A percentile compares a stretch with the other conserved stretches of the same genome.
phyloP scores from a whole-genome alignment of 2,797 vertebrate genomes.

The Hydrocynus forskahlii region DNA sequence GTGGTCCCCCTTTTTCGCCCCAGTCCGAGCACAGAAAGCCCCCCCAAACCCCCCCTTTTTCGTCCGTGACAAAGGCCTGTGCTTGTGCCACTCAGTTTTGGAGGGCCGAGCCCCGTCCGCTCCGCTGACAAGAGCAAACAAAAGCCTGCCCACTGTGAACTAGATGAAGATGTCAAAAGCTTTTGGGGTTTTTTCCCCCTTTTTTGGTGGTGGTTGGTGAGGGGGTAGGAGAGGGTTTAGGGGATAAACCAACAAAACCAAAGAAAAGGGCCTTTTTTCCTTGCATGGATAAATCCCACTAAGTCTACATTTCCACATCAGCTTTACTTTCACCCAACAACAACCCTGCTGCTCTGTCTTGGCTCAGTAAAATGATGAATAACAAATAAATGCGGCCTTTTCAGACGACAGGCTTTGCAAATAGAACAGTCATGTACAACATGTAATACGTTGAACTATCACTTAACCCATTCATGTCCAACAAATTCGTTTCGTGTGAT shows the following conservation, averaged over 20 bases:
- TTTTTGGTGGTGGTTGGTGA: conserved; percentile 32
- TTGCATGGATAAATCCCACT: conserved; percentile 81
- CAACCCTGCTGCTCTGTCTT: conserved; percentile 42
- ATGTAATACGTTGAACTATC: not conserved
- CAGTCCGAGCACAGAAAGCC: conserved; percentile 71
- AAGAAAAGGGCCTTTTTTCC: conserved; percentile 79
- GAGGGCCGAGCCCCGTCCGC: conserved; percentile 92
- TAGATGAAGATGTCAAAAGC: conserved; percentile 99
- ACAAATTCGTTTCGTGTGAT: not conserved
- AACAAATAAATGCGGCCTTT: conserved; percentile 55
- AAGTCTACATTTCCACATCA: conserved; percentile 86
- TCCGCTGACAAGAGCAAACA: conserved; percentile 99
- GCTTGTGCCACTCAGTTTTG: conserved; percentile 94
- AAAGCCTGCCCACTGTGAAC: conserved; percentile 92
- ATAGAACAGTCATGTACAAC: conserved; percentile 23
- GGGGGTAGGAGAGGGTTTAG: conserved; percentile 75
- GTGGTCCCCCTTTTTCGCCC: conserved; percentile 47
- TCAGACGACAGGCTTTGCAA: conserved; percentile 46
- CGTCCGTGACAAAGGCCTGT: conserved; percentile 92
- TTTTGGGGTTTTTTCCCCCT: conserved; percentile 73
- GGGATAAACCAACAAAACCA: conserved; percentile 87
- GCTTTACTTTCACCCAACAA: conserved; percentile 74
- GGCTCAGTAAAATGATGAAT: conserved; percentile 66
- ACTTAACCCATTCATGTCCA: not conserved
- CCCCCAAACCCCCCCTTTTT: conserved; percentile 64